These are phyloP conservation scores for Eurystomus gularis DNA, from an alignment of 2,113 vertebrate species.

Conservation along the genomic window DNA sequence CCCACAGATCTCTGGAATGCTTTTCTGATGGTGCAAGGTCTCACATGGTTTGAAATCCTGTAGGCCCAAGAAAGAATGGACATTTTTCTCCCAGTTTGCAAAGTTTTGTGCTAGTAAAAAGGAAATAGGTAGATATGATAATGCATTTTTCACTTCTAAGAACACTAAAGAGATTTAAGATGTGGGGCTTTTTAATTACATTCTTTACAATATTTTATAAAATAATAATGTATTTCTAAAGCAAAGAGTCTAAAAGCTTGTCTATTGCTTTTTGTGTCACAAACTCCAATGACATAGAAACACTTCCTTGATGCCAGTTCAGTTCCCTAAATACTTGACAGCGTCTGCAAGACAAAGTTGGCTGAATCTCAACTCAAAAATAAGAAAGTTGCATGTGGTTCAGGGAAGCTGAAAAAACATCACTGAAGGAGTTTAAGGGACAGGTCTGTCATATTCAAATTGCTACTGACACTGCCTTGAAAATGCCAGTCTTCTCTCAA, in stretches of 20 bases:
- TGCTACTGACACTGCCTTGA: background rate
- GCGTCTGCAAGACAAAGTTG: background rate
- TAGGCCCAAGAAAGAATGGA: background rate
- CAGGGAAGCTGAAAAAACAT: background rate
- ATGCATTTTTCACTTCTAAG: background rate
- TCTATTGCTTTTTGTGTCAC: background rate
- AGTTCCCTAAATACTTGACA: background rate
- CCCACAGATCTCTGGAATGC: background rate
- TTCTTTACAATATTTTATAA: background rate
- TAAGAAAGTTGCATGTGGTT: background rate
- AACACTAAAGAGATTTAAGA: background rate
- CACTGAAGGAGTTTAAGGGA: background rate
- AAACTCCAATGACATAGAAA: background rate
- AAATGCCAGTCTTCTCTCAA: background rate
- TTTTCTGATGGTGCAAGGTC: background rate
- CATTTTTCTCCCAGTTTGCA: background rate
- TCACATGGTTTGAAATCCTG: background rate
- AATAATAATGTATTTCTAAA: background rate
- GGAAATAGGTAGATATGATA: background rate
- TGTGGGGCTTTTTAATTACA: background rate
- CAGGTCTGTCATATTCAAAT: background rate
- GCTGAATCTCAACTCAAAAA: background rate
- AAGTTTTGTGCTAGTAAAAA: background rate
- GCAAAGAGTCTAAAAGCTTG: background rate
- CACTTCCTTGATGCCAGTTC: background rate